phyloP scores from a whole-genome alignment of 2,113 vertebrate species.

The Clarias batrachus region DNA sequence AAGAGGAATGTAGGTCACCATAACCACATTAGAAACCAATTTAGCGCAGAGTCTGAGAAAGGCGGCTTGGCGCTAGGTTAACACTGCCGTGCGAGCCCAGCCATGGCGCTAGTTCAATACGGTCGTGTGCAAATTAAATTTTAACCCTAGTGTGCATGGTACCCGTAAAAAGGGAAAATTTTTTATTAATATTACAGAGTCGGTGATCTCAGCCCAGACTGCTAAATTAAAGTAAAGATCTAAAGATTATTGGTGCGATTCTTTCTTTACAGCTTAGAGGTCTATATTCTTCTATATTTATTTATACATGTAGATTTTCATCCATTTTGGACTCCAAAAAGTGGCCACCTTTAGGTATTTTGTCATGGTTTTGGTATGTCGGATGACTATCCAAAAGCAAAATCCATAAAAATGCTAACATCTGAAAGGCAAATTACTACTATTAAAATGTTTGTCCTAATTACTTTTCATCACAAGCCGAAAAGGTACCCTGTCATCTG shows the following conservation, averaged over 20 bases:
- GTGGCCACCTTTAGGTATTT: neutral
- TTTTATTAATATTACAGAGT: neutral
- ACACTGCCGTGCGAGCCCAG: neutral
- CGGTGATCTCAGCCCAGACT: neutral
- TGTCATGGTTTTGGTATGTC: neutral
- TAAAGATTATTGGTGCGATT: neutral
- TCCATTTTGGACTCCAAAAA: neutral
- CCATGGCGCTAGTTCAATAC: slow-evolving; percentile 3
- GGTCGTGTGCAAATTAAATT: slow-evolving; percentile 16
- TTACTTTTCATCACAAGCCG: neutral
- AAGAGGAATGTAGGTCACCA: slow-evolving; percentile 71
- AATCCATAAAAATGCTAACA: neutral
- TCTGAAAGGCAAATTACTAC: neutral
- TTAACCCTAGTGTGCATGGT: neutral
- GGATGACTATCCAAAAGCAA: neutral
- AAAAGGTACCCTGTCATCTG: neutral
- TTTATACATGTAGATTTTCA: neutral
- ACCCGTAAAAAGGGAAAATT: neutral
- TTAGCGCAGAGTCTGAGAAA: slow-evolving; percentile 36
- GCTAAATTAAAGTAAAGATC: neutral
- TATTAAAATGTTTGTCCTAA: neutral
- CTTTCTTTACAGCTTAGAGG: neutral
- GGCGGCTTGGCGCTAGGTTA: slow-evolving; percentile 14
- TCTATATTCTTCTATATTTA: too few species aligned
- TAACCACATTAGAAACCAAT: slow-evolving; percentile 66